These are phyloP conservation scores for Sturmia bella DNA, from an alignment of 2,888 invertebrate genomes.

Conservation along the genomic window DNA sequence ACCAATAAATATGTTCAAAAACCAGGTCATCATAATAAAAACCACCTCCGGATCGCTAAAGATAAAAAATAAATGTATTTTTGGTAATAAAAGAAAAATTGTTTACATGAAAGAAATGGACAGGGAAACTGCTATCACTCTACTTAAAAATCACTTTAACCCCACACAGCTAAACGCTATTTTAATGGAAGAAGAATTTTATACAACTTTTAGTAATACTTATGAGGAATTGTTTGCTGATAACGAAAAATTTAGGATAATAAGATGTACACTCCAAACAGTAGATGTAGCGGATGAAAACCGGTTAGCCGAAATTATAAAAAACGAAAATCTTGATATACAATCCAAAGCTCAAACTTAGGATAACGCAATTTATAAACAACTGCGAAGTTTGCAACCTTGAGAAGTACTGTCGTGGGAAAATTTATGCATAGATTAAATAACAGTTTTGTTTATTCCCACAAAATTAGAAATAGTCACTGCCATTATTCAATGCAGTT, in stretches of 20 bases:
- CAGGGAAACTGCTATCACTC: constrained; percentile 8
- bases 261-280: neutral
- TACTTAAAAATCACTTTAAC: constrained; percentile 27
- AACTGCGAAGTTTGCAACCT: too few species aligned
- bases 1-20: too few species aligned
- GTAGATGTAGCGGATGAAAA: constrained; percentile 23
- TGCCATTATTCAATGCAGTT: too few species aligned
- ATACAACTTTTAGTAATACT: constrained; percentile 17
- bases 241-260: constrained; percentile 22
- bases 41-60: too few species aligned
- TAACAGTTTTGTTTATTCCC: too few species aligned
- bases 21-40: too few species aligned
- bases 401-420: too few species aligned
- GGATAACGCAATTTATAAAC: too few species aligned
- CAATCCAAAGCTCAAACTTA: too few species aligned
- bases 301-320: neutral
- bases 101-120: constrained; percentile 4
- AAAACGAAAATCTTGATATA: constrained; percentile 13
- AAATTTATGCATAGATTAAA: too few species aligned
- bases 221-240: constrained; percentile 23
- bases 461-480: too few species aligned
- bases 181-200: constrained; percentile 39
- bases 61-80: constrained; percentile 16
- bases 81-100: constrained; percentile 29
- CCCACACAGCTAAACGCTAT: constrained; percentile 27